phyloP scores from a whole-genome alignment of 2,797 vertebrate genomes.

The Lacerta agilis region DNA sequence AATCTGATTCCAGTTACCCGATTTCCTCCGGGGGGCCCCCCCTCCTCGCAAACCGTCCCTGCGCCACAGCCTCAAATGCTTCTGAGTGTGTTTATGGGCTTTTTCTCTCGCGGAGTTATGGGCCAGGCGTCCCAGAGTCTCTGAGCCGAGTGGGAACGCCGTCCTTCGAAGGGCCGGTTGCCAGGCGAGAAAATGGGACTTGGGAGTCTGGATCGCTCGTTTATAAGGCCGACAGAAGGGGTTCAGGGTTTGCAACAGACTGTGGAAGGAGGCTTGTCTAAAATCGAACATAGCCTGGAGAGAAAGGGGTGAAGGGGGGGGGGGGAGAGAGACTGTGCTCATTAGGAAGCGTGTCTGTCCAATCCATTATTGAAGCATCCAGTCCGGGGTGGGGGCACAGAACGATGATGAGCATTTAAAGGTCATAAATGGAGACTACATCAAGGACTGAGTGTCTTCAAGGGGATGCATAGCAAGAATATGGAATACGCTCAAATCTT shows the following conservation, averaged over 20 bases:
- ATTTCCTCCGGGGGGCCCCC: constrained; percentile 5
- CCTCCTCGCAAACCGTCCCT: not conserved
- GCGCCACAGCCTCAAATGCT: not conserved
- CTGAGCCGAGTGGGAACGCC: not conserved
- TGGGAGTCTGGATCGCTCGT: not conserved
- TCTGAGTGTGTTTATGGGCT: not conserved
- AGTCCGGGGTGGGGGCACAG: constrained; percentile 6
- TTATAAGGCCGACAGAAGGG: not conserved
- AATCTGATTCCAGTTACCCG: constrained; percentile 53
- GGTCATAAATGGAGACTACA: not conserved
- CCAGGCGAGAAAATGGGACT: not conserved
- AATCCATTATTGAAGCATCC: constrained; percentile 42
- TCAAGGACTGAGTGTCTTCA: not conserved
- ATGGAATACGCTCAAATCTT: not conserved
- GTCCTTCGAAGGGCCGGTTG: not conserved
- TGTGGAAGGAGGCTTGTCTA: constrained; percentile 20
- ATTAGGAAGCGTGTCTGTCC: constrained; percentile 39
- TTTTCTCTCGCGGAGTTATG: not conserved
- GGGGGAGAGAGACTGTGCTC: not conserved
- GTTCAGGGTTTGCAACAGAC: constrained; percentile 16
- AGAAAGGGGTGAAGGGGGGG: not conserved
- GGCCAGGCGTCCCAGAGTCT: constrained; percentile 22
- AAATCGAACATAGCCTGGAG: constrained; percentile 19
- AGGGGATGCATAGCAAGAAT: not conserved
- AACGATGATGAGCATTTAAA: not conserved